phyloP scores from a whole-genome alignment of 2,888 invertebrate species.

The Drosophila parthenogenetica region DNA sequence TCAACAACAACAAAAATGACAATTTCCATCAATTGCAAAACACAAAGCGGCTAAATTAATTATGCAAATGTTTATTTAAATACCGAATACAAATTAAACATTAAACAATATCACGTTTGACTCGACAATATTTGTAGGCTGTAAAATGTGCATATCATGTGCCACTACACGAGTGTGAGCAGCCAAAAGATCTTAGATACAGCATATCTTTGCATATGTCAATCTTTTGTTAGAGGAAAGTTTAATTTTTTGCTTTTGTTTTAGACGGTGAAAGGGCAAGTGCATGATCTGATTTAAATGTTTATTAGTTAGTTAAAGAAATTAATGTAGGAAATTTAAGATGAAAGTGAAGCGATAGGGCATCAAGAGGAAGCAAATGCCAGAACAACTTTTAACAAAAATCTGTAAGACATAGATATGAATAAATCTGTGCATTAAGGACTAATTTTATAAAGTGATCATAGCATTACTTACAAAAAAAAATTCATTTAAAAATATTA shows the following conservation, averaged over 20 bases:
- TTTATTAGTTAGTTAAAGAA: not conserved
- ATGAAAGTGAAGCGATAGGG: conserved; percentile 3
- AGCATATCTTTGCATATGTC: not conserved
- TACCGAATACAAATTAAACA: conserved; percentile 2
- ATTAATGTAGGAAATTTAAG: not conserved
- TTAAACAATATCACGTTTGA: conserved; percentile 5
- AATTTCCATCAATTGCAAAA: conserved; percentile 51
- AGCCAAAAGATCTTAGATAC: not conserved
- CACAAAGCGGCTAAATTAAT: conserved; percentile 52
- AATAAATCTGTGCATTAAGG: too few species aligned
- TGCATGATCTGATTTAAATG: conserved; percentile 1
- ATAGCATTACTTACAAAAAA: too few species aligned
- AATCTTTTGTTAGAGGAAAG: conserved; percentile 13
- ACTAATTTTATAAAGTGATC: too few species aligned
- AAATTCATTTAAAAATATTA: too few species aligned
- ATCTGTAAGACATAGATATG: too few species aligned
- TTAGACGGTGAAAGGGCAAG: conserved; percentile 11
- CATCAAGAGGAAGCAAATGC: not conserved
- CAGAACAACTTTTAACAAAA: not conserved
- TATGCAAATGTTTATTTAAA: conserved; percentile 49
- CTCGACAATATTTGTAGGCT: not conserved
- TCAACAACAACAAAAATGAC: conserved; percentile 21
- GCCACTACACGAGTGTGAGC: not conserved
- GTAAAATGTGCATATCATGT: conserved; percentile 11
- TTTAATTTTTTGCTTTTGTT: not conserved